Percentiles rank a stretch among this genome's conserved stretches.
Evolutionary conservation across 2,797 vertebrate species (phyloP).

Genomic region (Brachyrhaphis roseni): DNA sequence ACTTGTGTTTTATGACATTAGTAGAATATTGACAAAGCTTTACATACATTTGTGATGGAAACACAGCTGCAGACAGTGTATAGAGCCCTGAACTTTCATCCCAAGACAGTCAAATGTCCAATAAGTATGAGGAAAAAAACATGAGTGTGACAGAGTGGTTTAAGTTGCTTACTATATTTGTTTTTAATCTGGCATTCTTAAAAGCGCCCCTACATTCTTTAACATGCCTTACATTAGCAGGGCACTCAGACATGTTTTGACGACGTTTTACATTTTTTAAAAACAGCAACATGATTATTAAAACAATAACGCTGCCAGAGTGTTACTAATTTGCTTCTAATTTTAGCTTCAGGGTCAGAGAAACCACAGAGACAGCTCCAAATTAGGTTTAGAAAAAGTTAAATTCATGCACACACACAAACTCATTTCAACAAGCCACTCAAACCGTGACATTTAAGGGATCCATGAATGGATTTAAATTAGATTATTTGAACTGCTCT

Average conservation of each 20-base stretch:
- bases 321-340: no score
- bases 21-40: no score
- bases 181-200: background rate
- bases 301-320: no score
- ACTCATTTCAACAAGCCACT: background rate
- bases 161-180: background rate
- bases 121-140: background rate
- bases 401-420: background rate
- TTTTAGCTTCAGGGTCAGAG: no score
- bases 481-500: background rate
- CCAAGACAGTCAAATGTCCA: background rate
- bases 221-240: no score
- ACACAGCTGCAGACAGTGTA: background rate
- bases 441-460: background rate
- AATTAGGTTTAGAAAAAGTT: no score
- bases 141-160: background rate
- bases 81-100: background rate
- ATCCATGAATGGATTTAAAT: background rate
- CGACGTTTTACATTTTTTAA: background rate
- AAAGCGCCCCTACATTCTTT: background rate
- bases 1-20: no score
- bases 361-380: no score
- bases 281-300: no score
- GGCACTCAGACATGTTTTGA: no score
- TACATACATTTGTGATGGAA: no score